Base-by-base conservation (phyloP, 2,113 vertebrate genomes). In the Megaceryle maxima region DNA sequence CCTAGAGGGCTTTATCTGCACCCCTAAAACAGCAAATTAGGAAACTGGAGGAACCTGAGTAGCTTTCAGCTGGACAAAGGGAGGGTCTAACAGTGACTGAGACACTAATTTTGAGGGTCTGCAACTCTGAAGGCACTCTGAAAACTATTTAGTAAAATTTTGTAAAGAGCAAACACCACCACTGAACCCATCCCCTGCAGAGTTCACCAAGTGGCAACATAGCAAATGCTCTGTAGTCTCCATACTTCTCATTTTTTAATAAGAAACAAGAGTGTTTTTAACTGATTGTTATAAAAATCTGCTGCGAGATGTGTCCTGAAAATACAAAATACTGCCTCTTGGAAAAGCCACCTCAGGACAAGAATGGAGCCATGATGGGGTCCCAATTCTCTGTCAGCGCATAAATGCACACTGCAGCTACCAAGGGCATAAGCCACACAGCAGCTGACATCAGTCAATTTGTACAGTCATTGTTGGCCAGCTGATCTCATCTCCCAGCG, bases 401-500 rank as follows among this genome's bases (percentile, higher is more conserved):
- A 13, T 11, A 44, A 48, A 44, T 5, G 31, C 46, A 29, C 11
- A 5, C 0, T 46, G 79, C 50, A 90, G 59, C 59, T 66, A 60
- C 33, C 9, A 46, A 74, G 50, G 41, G 39, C 66, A 51, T 4
- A 41, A 72, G 25, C 44, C 39, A 70, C 28, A 8, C 0, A 2
- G 20, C 35, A 43, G 35, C 16, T 79, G 59, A 25, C 37, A 72
- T 6, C 51, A 70, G 6, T 25, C 57, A 41, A 2, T 11, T 43
- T 5, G 4, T 33, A n/a, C 33, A 0, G 14, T n/a, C 59, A 29
- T 41, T 1, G 0, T 35, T 5, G 48, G 70, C 57, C 53, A 85
- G 53, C 22, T 0, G 0, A 3, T 63, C 72, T 19, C 12, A 6
- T 13, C 82, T 72, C n/a, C 35, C 35, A 76, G 1, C 1, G 1